A percentile compares a stretch with the other conserved stretches of the same genome.
Evolutionary conservation across 2,797 vertebrate species (phyloP).

Genomic region (Hipposideros larvatus): DNA sequence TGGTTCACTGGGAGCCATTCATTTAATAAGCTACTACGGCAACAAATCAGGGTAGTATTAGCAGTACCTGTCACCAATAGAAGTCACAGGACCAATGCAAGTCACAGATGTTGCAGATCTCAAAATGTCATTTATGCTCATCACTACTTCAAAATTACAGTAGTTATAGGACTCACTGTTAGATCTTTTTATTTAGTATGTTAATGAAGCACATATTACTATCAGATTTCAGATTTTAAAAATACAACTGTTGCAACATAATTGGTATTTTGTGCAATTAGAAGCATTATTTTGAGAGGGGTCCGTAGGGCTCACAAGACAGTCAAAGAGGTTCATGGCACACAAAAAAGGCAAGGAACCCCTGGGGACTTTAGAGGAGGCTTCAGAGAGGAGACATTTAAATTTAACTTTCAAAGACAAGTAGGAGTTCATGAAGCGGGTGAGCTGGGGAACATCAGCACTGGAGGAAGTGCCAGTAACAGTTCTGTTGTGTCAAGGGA

Average conservation of each 20-base stretch:
- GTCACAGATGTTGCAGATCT: slow-evolving; percentile 23
- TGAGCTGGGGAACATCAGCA: neutral
- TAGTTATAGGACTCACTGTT: neutral
- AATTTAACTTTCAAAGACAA: slow-evolving; percentile 45
- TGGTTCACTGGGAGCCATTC: slow-evolving; percentile 22
- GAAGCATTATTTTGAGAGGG: slow-evolving; percentile 50
- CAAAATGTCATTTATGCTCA: neutral
- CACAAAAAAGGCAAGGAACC: neutral
- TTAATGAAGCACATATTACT: slow-evolving; percentile 32
- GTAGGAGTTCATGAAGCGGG: neutral
- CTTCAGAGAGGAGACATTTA: slow-evolving; percentile 24
- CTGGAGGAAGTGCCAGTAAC: neutral
- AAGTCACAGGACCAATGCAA: slow-evolving; percentile 1
- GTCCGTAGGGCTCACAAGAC: neutral
- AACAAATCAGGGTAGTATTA: slow-evolving; percentile 22
- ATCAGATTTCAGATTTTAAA: neutral
- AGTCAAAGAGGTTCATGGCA: neutral
- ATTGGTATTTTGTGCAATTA: slow-evolving; percentile 21
- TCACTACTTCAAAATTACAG: neutral
- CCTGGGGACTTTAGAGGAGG: neutral
- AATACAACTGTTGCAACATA: neutral
- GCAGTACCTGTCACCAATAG: neutral
- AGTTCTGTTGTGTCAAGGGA: slow-evolving; percentile 20
- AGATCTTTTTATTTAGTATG: slow-evolving; percentile 43
- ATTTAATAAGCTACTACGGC: neutral